Percentiles rank a stretch among this genome's conserved stretches.
Conservation (phyloP, 1,140 invertebrate species). For the Aphaenogaster floridana region DNA sequence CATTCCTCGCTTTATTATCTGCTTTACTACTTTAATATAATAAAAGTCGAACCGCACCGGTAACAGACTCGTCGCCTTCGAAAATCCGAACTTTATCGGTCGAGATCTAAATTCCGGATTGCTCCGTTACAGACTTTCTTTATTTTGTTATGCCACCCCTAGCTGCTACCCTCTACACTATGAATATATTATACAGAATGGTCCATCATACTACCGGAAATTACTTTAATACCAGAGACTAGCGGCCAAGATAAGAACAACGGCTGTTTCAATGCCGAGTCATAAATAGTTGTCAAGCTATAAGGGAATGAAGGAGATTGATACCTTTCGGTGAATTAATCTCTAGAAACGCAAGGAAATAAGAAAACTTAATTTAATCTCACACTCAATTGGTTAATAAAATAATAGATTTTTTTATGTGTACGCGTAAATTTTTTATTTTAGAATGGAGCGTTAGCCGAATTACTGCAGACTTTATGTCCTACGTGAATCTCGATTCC, state of each 20-base stretch:
- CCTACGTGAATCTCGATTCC: slow-evolving; percentile 58
- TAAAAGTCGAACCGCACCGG: slow-evolving; percentile 72
- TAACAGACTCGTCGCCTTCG: slow-evolving; percentile 73
- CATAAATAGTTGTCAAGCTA: slow-evolving; percentile 12
- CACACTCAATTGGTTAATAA: background rate
- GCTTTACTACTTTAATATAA: slow-evolving; percentile 80
- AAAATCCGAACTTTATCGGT: slow-evolving; percentile 71
- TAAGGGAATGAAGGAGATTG: background rate
- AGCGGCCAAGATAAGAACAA: slow-evolving; percentile 4
- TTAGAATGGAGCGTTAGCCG: background rate
- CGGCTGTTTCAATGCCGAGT: slow-evolving; percentile 2
- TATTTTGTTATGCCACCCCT: slow-evolving; percentile 29
- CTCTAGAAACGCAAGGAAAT: background rate
- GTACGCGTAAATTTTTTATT: background rate
- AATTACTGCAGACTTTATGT: background rate
- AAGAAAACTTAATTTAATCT: background rate
- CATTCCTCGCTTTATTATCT: slow-evolving; percentile 79
- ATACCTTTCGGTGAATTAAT: slow-evolving; percentile 16
- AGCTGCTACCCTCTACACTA: background rate
- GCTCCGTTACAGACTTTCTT: slow-evolving; percentile 27
- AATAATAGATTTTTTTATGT: background rate
- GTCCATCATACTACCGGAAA: slow-evolving; percentile 29
- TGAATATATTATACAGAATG: slow-evolving; percentile 29
- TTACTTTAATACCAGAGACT: slow-evolving; percentile 27
- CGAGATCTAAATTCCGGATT: slow-evolving; percentile 44